A percentile compares a stretch with the other conserved stretches of the same genome.
Conservation (phyloP, 2,888 invertebrate genomes). For the Andrena marginata region DNA sequence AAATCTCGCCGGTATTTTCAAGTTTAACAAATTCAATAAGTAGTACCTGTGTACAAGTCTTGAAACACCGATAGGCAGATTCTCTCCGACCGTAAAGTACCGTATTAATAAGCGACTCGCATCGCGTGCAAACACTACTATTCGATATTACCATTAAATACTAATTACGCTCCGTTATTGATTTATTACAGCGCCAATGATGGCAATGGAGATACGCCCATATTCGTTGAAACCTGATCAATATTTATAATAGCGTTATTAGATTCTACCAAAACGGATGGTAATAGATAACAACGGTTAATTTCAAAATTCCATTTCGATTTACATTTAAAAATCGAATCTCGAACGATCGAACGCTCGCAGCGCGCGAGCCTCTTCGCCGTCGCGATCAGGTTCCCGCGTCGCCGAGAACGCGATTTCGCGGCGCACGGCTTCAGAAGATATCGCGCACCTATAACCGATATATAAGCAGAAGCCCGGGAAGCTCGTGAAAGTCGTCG, state of each 20-base stretch:
- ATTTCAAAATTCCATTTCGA: too few relatives aligned
- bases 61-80: background rate
- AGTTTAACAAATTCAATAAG: too few relatives aligned
- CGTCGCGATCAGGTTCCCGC: background rate
- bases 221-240: conserved; percentile 42
- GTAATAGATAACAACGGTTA: background rate
- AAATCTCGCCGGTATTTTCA: too few relatives aligned
- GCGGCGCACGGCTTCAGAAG: conserved; percentile 27
- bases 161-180: conserved; percentile 20
- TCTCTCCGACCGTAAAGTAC: background rate
- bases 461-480: conserved; percentile 54
- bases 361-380: background rate
- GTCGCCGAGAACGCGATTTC: conserved; percentile 16
- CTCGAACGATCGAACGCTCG: background rate
- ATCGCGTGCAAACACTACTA: background rate
- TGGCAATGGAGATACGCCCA: conserved; percentile 11
- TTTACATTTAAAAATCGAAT: background rate
- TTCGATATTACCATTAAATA: conserved; percentile 9
- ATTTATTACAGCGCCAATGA: conserved; percentile 10
- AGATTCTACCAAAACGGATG: conserved; percentile 21
- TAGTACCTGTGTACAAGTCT: background rate
- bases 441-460: conserved; percentile 42
- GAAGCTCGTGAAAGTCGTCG: conserved; percentile 69
- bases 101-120: conserved; percentile 6
- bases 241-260: conserved; percentile 51